Evolutionary conservation across 2,888 invertebrate genomes (phyloP), one percentile per base, ranked within the genome.

Genomic region (Tineola bisselliella): DNA sequence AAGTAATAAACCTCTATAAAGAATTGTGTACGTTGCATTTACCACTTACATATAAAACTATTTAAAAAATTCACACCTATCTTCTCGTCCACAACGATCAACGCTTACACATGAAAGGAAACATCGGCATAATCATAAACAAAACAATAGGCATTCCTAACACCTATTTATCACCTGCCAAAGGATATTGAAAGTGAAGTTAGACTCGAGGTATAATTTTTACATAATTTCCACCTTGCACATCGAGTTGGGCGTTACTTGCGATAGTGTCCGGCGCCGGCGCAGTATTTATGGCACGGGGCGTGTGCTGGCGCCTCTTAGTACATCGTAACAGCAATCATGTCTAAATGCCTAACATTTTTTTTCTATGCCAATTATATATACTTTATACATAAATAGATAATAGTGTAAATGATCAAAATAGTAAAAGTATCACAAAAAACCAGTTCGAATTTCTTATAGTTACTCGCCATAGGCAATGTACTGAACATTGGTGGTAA

Each of bases 271-370:
- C 69, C 64, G 73, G 70, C 72, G 71, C 70, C 71, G 62, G 65
- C 38, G 69, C 25, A 12, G 19, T 72, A 74, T 76, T 74, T 75
- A 73, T 73, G 70, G 70, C 68, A 65, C 25, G 18, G 25, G 54
- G 54, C 54, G 54, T 54, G 25, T 54, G 54, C 54, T 25, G 54
- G 54, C 54, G 54, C 54, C 54, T 54, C 48, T 54, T 54, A 54
- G 25, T 54, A 25, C 54, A 48, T 48, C 48, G 48, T 48, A 48
- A 48, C 48, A 48, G 48, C 48, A 54, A 54, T 54, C 54, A 25
- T 54, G 54, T 54, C 54, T 54, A 54, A 25, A 25, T 54, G 54
- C 25, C 54, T 54, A 54, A 54, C 25, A 48, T 48, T 48, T 17
- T 44, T 44, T 48, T 15, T 15, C 25, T 25, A 25, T 25, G 25